phyloP scores from a whole-genome alignment of 2,797 vertebrate species.

The Enteromius trimaculatus region DNA sequence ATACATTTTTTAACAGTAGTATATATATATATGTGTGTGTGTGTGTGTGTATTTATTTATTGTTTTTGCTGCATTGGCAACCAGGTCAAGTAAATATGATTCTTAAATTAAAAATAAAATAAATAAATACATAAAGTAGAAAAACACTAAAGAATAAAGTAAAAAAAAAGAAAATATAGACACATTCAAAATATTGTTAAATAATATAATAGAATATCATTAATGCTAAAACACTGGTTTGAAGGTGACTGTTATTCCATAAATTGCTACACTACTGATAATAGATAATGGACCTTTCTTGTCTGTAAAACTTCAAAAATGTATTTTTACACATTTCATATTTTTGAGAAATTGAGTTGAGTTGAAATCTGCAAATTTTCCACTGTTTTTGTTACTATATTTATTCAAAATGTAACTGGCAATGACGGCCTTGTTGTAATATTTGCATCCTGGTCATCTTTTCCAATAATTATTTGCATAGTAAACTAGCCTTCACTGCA shows the following conservation, averaged over 20 bases:
- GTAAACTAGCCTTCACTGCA: background rate
- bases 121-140: background rate
- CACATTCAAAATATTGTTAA: background rate
- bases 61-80: no score
- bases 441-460: constrained; percentile 4
- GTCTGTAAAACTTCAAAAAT: background rate
- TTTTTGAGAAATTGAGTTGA: background rate
- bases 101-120: background rate
- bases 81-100: no score
- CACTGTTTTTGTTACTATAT: background rate
- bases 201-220: background rate
- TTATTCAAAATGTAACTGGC: background rate
- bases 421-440: background rate
- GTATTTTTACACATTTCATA: background rate
- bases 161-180: background rate
- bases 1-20: no score
- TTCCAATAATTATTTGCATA: constrained; percentile 20
- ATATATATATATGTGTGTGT: no score
- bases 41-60: no score
- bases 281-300: background rate
- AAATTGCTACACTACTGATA: background rate
- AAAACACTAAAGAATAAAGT: background rate
- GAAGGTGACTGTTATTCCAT: background rate
- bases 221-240: background rate
- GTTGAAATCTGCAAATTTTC: background rate